Conservation (phyloP, 2,113 vertebrate species). For the Natator depressus region DNA sequence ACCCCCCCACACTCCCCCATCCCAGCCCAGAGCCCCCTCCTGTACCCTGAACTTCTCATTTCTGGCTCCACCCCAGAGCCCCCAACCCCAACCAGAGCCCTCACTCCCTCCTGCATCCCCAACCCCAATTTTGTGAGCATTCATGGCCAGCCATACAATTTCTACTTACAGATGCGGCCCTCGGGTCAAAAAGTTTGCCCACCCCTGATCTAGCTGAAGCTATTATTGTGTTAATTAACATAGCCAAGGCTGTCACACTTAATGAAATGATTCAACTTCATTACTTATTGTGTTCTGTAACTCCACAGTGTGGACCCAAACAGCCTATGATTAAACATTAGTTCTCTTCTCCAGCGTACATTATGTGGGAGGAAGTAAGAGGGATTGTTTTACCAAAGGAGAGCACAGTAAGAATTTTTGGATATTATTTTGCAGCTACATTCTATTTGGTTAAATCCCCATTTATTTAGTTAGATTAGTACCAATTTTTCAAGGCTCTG, state of each 20-base stretch:
- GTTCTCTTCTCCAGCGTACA: not conserved
- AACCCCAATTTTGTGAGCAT: too few relatives aligned
- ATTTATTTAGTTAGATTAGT: conserved; percentile 43
- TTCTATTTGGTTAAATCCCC: conserved; percentile 42
- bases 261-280: not conserved
- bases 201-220: not conserved
- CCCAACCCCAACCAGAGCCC: too few relatives aligned
- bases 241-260: not conserved
- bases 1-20: too few relatives aligned
- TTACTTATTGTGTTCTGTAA: not conserved
- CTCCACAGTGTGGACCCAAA: not conserved
- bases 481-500: conserved; percentile 60
- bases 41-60: too few relatives aligned
- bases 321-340: accelerated
- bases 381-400: not conserved
- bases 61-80: too few relatives aligned
- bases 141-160: too few relatives aligned
- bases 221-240: accelerated
- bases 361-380: not conserved
- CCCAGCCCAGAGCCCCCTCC: too few relatives aligned
- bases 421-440: conserved; percentile 1
- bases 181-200: too few relatives aligned
- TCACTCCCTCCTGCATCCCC: too few relatives aligned
- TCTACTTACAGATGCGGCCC: too few relatives aligned
- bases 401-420: not conserved